Percentiles rank a stretch among this genome's conserved stretches.
These are phyloP conservation scores for Xestia xanthographa DNA, from an alignment of 2,888 invertebrate species.

Conservation along the genomic window DNA sequence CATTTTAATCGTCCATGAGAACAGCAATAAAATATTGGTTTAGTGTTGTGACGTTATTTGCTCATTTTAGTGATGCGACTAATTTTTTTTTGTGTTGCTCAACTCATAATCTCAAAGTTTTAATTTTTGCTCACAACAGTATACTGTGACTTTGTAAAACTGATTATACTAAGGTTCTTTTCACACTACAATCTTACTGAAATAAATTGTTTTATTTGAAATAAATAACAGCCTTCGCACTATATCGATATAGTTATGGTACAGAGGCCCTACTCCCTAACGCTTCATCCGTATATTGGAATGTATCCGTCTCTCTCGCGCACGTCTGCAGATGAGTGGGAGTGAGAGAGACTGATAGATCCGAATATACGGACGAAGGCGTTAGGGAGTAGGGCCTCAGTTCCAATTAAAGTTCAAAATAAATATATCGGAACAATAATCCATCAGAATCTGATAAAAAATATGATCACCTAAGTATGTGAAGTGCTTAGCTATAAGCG, in stretches of 20 bases:
- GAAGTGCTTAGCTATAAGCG: neutral
- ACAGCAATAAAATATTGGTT: slow-evolving; percentile 56
- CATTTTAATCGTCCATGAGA: slow-evolving; percentile 39
- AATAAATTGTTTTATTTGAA: slow-evolving; percentile 4
- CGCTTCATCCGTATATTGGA: too few species aligned
- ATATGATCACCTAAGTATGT: slow-evolving; percentile 9
- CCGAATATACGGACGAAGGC: too few species aligned
- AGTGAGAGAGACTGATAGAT: too few species aligned
- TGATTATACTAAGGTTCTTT: slow-evolving; percentile 18
- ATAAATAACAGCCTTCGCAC: neutral
- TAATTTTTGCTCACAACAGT: slow-evolving; percentile 58
- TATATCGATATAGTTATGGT: neutral
- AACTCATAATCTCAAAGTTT: slow-evolving; percentile 69
- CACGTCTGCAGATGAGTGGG: too few species aligned
- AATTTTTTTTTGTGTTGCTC: slow-evolving; percentile 69
- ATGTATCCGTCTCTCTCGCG: too few species aligned
- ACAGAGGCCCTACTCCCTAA: too few species aligned
- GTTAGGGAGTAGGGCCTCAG: too few species aligned
- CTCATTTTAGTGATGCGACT: slow-evolving; percentile 57
- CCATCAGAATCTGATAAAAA: neutral
- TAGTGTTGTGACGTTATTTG: slow-evolving; percentile 55
- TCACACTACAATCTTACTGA: slow-evolving; percentile 21
- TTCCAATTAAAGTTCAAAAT: neutral
- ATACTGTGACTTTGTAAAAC: slow-evolving; percentile 20
- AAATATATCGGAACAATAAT: neutral